phyloP scores from a whole-genome alignment of 2,113 vertebrate species.

The Mirounga angustirostris region DNA sequence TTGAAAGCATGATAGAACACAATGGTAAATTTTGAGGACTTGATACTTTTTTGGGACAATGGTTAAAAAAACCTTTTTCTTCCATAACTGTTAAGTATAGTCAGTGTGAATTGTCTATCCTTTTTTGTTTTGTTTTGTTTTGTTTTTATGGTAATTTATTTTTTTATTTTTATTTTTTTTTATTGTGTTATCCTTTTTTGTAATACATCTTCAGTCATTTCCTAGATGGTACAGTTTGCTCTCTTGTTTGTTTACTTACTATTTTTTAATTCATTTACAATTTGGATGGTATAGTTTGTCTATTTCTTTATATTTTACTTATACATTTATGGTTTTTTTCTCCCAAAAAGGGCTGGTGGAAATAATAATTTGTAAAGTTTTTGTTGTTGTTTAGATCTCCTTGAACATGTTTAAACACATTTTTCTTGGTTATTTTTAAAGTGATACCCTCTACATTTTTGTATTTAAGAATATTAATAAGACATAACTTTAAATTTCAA shows the following conservation, averaged over 20 bases:
- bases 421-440: conserved; percentile 12
- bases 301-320: background rate
- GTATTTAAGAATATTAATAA: background rate
- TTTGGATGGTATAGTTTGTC: background rate
- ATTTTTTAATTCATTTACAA: background rate
- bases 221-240: background rate
- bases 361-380: background rate
- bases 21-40: background rate
- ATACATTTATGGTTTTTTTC: background rate
- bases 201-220: background rate
- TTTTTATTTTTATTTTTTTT: too few relatives aligned
- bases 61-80: conserved; percentile 17
- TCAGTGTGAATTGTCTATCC: background rate
- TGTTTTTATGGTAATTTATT: too few relatives aligned
- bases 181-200: background rate
- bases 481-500: background rate
- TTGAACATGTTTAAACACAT: background rate
- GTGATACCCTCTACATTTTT: background rate
- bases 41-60: background rate
- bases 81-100: background rate
- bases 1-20: background rate
- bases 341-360: background rate
- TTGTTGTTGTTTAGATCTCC: background rate
- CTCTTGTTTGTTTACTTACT: background rate
- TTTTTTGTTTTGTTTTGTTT: background rate